Evolutionary conservation across 2,888 invertebrate genomes (phyloP).

Genomic region (Dynastes grantii): DNA sequence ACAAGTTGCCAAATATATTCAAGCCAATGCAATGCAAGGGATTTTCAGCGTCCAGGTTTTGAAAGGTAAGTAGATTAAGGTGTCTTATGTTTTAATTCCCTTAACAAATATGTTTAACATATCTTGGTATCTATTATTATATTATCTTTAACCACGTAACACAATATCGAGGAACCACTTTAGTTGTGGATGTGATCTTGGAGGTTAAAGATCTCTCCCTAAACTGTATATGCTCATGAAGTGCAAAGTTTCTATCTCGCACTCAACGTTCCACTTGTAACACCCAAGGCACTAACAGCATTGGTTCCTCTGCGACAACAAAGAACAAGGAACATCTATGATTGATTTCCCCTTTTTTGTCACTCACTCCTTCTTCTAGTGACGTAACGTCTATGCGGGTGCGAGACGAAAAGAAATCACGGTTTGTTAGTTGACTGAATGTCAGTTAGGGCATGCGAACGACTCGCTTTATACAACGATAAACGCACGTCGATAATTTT

Average conservation of each 20-base stretch:
- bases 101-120: no score
- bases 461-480: neutral
- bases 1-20: no score
- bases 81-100: no score
- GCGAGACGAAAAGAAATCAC: constrained; percentile 23
- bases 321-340: constrained; percentile 39
- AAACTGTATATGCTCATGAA: neutral
- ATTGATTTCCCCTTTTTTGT: constrained; percentile 44
- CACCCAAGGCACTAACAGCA: constrained; percentile 35
- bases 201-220: neutral
- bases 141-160: no score
- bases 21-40: no score
- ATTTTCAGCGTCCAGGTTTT: no score
- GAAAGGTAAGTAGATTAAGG: no score
- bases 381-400: constrained; percentile 24
- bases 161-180: no score
- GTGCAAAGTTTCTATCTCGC: neutral
- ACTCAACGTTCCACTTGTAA: constrained; percentile 21
- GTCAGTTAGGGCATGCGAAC: constrained; percentile 10
- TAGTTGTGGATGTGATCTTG: no score
- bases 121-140: no score
- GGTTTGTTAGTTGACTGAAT: constrained; percentile 39
- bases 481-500: constrained; percentile 27
- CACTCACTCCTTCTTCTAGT: constrained; percentile 15
- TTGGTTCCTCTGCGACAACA: constrained; percentile 38